Evolutionary conservation across 1,140 invertebrate species (phyloP), one percentile per base, ranked within the genome.

Genomic region (Melanaphis sacchari): DNA sequence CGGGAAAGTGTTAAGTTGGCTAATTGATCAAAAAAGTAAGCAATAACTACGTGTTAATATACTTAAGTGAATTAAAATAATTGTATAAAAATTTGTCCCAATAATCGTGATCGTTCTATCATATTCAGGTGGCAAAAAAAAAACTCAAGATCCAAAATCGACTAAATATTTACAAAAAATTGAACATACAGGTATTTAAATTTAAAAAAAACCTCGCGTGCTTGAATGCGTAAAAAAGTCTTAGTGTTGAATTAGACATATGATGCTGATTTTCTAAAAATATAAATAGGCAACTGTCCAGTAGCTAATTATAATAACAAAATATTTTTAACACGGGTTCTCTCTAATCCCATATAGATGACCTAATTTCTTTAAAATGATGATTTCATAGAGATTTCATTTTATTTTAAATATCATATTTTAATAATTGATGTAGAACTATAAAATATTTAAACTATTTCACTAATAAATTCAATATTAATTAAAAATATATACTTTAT

Each of bases 1-100:
- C 97, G 97, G 98, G 95, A 98, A 97, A 96, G 98, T 99, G 96
- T 97, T 99, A 96, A 97, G 98, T 96, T 99, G 98, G 98, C 97
- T 98, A 96, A 96, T 98, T 96, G 97, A 98, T 96, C 98, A 98
- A 96, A 98, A 98, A 97, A 98, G 97, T 98, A 98, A 98, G 97
- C 96, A 95, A 96, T 95, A 76, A n/a, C 15, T 76, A 95, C 59
- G 46, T 93, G 36, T 93, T 93, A 41, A 88, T 49, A 43, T 46
- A 88, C 90, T 93, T 93, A 90, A 91, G 43, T 91, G 31, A 92
- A 93, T 89, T 93, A 93, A 91, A 52, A 91, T 49, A 92, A 82
- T 24, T 82, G 26, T 31, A 81, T 5, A 22, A 22, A 22, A 46
- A 24, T 24, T 76, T 6, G 36, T 84, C 46, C 81, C 43, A 49